Percentiles rank a stretch among this genome's conserved stretches.
These are phyloP conservation scores for Luidia sarsii DNA, from an alignment of 53 echinoderm and acorn worm species.

Conservation along the genomic window DNA sequence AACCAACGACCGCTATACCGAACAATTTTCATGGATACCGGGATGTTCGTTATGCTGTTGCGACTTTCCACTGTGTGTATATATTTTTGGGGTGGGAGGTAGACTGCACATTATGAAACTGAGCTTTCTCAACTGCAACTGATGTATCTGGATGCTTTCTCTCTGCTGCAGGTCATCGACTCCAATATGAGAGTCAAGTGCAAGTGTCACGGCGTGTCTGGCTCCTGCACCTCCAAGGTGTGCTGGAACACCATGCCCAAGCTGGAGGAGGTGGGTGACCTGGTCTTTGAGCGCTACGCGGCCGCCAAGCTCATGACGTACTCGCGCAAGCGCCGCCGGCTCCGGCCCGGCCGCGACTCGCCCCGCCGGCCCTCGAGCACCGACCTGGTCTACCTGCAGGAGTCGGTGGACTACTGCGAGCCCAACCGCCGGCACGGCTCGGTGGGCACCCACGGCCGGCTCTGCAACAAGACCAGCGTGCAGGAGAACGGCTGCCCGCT, in stretches of 20 bases:
- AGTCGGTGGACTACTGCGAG: slow-evolving; percentile 93
- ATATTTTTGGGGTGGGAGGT: too few species aligned
- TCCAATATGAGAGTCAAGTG: slow-evolving; percentile 87
- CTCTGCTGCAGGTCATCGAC: slow-evolving; percentile 68
- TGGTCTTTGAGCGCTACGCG: slow-evolving; percentile 60
- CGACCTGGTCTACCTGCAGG: slow-evolving; percentile 86
- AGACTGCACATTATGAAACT: too few species aligned
- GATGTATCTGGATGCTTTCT: too few species aligned
- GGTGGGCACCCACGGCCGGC: slow-evolving; percentile 87
- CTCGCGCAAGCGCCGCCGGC: slow-evolving; percentile 63
- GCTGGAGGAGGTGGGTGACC: slow-evolving; percentile 59
- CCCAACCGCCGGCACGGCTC: slow-evolving; percentile 89
- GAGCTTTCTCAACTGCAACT: too few species aligned
- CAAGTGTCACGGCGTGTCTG: slow-evolving; percentile 97
- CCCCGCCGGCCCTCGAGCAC: slow-evolving; percentile 45
- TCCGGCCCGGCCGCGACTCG: slow-evolving; percentile 65
- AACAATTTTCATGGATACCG: too few species aligned
- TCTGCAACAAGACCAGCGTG: slow-evolving; percentile 87
- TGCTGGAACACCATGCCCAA: slow-evolving; percentile 99
- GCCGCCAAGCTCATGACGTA: slow-evolving; percentile 71
- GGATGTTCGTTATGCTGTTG: too few species aligned
- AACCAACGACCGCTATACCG: too few species aligned
- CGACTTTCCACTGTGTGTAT: too few species aligned
- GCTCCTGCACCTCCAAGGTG: slow-evolving; percentile 91
- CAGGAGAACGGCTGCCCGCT: slow-evolving; percentile 76